These are phyloP conservation scores for Leucozona laternaria DNA, from an alignment of 2,888 invertebrate species.

Conservation along the genomic window DNA sequence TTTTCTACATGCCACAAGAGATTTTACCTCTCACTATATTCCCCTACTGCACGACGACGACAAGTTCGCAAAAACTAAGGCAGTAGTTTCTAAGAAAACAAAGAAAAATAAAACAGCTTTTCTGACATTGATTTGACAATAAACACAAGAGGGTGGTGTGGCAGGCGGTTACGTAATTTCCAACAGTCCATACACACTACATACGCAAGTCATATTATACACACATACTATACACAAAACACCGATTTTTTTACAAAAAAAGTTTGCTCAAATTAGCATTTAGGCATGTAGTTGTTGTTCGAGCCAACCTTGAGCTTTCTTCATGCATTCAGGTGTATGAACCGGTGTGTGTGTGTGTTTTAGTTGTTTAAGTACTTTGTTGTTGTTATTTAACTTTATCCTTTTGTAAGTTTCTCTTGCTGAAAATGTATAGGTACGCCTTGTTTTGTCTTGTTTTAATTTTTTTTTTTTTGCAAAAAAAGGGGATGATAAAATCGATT, in stretches of 20 bases:
- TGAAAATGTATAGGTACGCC: slow-evolving; percentile 17
- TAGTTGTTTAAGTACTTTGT: slow-evolving; percentile 4
- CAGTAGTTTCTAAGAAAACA: slow-evolving; percentile 1
- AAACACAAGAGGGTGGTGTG: background rate
- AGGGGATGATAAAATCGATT: slow-evolving; percentile 21
- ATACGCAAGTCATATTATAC: background rate
- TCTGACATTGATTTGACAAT: slow-evolving; percentile 39
- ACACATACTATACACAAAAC: background rate
- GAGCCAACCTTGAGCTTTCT: slow-evolving; percentile 61
- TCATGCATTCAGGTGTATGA: slow-evolving; percentile 61
- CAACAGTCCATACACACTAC: background rate
- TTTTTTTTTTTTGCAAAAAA: background rate
- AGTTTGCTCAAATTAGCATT: slow-evolving; percentile 54
- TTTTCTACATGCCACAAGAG: background rate
- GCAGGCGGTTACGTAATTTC: slow-evolving; percentile 20
- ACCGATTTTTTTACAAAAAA: slow-evolving; percentile 3
- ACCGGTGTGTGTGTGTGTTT: background rate
- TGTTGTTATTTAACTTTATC: slow-evolving; percentile 12
- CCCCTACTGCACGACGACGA: background rate
- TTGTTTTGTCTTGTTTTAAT: too few species aligned
- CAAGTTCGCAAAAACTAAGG: background rate
- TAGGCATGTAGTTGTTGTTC: slow-evolving; percentile 42
- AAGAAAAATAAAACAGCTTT: slow-evolving; percentile 1
- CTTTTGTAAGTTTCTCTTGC: slow-evolving; percentile 4
- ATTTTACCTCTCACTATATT: background rate